Evolutionary conservation across 2,113 vertebrate genomes (phyloP).

Genomic region (Hystrix cristata): DNA sequence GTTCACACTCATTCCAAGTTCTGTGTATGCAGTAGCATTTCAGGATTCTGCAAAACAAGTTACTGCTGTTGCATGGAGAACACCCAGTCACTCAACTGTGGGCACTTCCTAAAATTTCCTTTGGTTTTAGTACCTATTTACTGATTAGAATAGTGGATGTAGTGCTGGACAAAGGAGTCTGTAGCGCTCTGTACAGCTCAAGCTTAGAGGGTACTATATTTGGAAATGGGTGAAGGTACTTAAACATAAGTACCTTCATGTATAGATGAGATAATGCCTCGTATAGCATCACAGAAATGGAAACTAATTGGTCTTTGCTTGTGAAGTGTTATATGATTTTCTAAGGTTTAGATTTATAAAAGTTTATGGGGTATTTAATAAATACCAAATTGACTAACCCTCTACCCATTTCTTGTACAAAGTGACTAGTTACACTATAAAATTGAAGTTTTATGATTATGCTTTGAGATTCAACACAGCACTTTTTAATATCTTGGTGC

Average conservation of each 20-base stretch:
- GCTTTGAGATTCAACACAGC: not conserved
- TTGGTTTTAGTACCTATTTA: not conserved
- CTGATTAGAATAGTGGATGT: not conserved
- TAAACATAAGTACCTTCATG: slow-evolving; percentile 1
- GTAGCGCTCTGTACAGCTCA: not conserved
- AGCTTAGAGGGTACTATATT: not conserved
- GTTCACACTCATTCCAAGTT: not conserved
- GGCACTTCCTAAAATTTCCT: slow-evolving; percentile 15
- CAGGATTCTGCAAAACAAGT: slow-evolving; percentile 6
- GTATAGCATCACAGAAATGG: slow-evolving; percentile 10
- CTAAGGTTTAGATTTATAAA: slow-evolving; percentile 49
- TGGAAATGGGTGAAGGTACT: not conserved
- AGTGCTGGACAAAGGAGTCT: not conserved
- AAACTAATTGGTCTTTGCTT: slow-evolving; percentile 35
- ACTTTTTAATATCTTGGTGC: not conserved
- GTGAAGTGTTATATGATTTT: slow-evolving; percentile 42
- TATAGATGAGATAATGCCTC: not conserved
- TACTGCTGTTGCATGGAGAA: slow-evolving; percentile 5
- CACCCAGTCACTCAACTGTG: not conserved
- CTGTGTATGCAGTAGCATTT: not conserved
- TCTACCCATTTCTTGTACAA: not conserved
- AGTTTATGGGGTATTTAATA: not conserved
- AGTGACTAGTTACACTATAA: not conserved
- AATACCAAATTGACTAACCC: not conserved
- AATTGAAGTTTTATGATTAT: not conserved